Evolutionary conservation across 2,797 vertebrate species (phyloP), one percentile per base, ranked within the genome.

Genomic region (Siniperca obscura): DNA sequence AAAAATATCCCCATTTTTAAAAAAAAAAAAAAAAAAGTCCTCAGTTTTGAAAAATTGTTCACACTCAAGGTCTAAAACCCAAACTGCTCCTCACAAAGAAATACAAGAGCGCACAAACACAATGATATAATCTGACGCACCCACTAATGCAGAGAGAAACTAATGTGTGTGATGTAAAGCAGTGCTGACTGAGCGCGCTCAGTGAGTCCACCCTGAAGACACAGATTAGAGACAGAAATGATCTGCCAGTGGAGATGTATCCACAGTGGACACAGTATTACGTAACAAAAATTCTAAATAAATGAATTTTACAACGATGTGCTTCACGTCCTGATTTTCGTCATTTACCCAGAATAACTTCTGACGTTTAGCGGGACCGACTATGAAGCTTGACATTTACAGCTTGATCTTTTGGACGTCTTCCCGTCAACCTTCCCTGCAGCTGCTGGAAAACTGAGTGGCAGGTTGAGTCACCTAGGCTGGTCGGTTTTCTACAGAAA

Each of bases 381-480:
- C 27, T 40, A 19, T 16, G 22, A 7, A 70, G 60, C 60, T 14
- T 71, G 82, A 83, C 81, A 81, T 88, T 85, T 88, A 61, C 34
- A 46, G 0, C 48, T 42, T 65, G 75, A 71, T 86, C 53, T 55
- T 21, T 78, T 6, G 8, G 14, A 56, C 55, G 36, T 4, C 25
- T 46, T 16, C 5, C 53, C 0, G 1, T 50, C 62, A 19, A 11
- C 61, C 75, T 48, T 13, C 46, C 22, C 14, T 8, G 38, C 67
- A 25, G 64, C 61, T 62, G 22, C 40, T 57, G 48, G 46, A 59
- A 66, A 78, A 53, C 64, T 46, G 22, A 59, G 42, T 8, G 76
- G 53, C 57, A 14, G 44, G 13, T 9, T 30, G 65, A 80, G 38
- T 74, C 73, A 59, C 34, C 10, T 21, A 0, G 5, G 46, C 30